phyloP scores from a whole-genome alignment of 2,113 vertebrate species.

The Leuciscus idus region DNA sequence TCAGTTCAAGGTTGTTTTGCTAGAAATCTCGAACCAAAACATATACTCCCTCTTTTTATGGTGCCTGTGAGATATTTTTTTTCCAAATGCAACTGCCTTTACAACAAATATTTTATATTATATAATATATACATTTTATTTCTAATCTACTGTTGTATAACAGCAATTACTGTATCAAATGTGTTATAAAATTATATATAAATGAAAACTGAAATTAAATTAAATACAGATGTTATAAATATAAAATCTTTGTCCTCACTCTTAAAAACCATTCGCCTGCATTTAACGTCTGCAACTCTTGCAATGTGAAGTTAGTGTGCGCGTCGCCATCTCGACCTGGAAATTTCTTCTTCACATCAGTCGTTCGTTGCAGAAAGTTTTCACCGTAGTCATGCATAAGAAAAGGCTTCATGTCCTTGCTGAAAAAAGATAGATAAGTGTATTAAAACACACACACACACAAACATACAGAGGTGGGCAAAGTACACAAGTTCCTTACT shows the following conservation, averaged over 20 bases:
- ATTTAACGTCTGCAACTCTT: slow-evolving; percentile 79
- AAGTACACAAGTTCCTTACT: too few relatives aligned
- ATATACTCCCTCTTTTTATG: not conserved
- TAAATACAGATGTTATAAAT: not conserved
- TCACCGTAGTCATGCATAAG: slow-evolving; percentile 85
- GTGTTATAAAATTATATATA: not conserved
- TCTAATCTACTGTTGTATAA: not conserved
- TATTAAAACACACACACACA: not conserved
- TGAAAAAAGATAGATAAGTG: slow-evolving; percentile 43
- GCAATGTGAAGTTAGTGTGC: slow-evolving; percentile 79
- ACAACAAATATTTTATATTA: not conserved
- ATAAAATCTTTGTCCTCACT: slow-evolving; percentile 75
- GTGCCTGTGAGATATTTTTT: not conserved
- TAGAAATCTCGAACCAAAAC: not conserved
- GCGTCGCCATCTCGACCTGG: slow-evolving; percentile 51
- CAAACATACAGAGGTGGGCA: not conserved
- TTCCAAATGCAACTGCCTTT: not conserved
- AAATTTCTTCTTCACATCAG: slow-evolving; percentile 78
- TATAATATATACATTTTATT: not conserved
- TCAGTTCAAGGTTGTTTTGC: not conserved
- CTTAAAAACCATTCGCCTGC: slow-evolving; percentile 92
- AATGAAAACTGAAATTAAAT: not conserved
- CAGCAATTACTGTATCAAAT: not conserved
- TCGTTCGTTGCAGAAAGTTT: slow-evolving; percentile 83
- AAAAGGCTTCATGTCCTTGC: slow-evolving; percentile 82